Evolutionary conservation across 2,797 vertebrate genomes (phyloP).

Genomic region (Xenops minutus): DNA sequence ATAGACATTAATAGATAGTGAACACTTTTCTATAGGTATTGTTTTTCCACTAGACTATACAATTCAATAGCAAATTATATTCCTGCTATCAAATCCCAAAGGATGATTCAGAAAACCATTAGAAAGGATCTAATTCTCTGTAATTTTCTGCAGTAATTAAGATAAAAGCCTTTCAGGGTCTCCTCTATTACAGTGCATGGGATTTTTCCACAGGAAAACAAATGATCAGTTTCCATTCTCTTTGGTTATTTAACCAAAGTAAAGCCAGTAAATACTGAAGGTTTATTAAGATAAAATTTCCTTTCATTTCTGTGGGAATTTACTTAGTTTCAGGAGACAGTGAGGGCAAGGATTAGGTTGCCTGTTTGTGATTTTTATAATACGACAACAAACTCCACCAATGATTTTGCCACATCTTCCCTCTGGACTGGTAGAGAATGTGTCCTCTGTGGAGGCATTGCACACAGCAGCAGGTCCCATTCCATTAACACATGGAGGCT

Average conservation of each 20-base stretch:
- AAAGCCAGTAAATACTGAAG: not conserved
- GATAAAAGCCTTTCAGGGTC: conserved; percentile 51
- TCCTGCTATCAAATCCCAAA: conserved; percentile 41
- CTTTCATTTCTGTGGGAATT: not conserved
- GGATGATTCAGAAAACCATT: conserved; percentile 43
- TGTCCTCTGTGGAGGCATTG: not conserved
- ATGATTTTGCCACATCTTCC: not conserved
- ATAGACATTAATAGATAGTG: conserved; percentile 5
- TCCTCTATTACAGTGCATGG: conserved; percentile 28
- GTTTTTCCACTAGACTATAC: conserved; percentile 31
- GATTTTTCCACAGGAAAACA: conserved; percentile 45
- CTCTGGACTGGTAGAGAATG: not conserved
- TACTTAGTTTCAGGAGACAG: not conserved
- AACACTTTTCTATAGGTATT: conserved; percentile 26
- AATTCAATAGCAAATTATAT: conserved; percentile 21
- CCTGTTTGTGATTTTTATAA: not conserved
- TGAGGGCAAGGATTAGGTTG: not conserved
- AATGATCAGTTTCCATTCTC: conserved; percentile 35
- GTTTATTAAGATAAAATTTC: not conserved
- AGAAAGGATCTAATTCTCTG: conserved; percentile 50
- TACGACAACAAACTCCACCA: not conserved
- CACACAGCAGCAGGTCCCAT: not conserved
- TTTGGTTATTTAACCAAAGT: not conserved
- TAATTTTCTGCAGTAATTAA: conserved; percentile 62
- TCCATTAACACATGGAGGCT: not conserved